Evolutionary conservation across 2,888 invertebrate species (phyloP).

Genomic region (Dynastes hyllus): DNA sequence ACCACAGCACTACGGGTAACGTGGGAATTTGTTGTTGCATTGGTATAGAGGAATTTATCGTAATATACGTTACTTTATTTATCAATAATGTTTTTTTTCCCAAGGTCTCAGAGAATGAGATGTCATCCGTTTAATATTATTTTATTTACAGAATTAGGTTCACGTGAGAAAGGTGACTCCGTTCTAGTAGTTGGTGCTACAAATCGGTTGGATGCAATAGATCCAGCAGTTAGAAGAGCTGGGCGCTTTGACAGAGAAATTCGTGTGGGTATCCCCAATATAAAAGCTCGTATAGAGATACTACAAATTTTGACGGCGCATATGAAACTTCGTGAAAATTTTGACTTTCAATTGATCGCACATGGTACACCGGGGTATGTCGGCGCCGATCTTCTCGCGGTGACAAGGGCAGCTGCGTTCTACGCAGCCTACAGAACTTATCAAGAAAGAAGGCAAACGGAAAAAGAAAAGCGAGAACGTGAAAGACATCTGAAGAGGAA

Average conservation of each 20-base stretch:
- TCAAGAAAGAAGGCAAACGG: not conserved
- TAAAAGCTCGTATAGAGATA: slow-evolving; percentile 86
- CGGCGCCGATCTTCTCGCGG: slow-evolving; percentile 92
- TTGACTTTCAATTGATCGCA: slow-evolving; percentile 84
- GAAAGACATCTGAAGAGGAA: slow-evolving; percentile 61
- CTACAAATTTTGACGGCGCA: slow-evolving; percentile 81
- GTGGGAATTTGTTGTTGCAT: too few species aligned
- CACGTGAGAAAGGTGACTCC: slow-evolving; percentile 73
- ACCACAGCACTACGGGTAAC: too few species aligned
- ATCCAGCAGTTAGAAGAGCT: slow-evolving; percentile 92
- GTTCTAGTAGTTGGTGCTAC: slow-evolving; percentile 96
- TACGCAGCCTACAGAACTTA: slow-evolving; percentile 82
- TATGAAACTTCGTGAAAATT: slow-evolving; percentile 79
- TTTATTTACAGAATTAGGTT: slow-evolving; percentile 58
- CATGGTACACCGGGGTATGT: slow-evolving; percentile 96
- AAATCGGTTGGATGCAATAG: slow-evolving; percentile 92
- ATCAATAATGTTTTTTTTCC: too few species aligned
- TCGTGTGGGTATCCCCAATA: slow-evolving; percentile 93
- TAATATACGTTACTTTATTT: too few species aligned
- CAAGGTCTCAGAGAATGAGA: not conserved
- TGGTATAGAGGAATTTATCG: too few species aligned
- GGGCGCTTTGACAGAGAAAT: slow-evolving; percentile 97
- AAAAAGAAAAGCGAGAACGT: not conserved
- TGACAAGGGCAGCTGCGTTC: slow-evolving; percentile 91
- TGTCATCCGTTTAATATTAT: slow-evolving; percentile 62